These are phyloP conservation scores for Hippopotamyrus pictus DNA, from an alignment of 2,797 vertebrate genomes.

Conservation along the genomic window DNA sequence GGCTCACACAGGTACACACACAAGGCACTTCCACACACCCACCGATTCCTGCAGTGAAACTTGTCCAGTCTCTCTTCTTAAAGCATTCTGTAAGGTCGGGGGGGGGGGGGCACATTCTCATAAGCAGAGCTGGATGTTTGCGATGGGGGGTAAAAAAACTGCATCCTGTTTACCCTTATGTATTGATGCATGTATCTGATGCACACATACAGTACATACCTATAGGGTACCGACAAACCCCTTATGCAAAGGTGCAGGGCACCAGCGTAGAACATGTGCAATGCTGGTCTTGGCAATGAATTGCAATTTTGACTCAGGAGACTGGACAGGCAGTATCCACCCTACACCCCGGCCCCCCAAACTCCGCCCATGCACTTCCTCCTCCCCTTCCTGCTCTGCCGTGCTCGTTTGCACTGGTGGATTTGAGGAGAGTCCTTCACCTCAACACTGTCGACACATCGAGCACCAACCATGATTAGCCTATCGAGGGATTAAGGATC, in stretches of 20 bases:
- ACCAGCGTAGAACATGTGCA: background rate
- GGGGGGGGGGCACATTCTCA: background rate
- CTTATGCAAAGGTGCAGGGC: background rate
- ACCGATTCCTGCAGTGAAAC: background rate
- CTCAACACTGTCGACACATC: conserved; percentile 27
- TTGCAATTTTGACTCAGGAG: background rate
- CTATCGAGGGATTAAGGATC: conserved; percentile 41
- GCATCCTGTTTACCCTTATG: background rate
- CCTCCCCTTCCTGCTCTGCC: background rate
- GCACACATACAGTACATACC: background rate
- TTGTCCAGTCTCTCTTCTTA: background rate
- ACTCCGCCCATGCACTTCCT: background rate
- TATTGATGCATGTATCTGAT: background rate
- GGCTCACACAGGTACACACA: background rate
- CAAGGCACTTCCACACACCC: background rate
- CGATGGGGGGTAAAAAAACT: background rate
- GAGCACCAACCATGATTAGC: conserved; percentile 48
- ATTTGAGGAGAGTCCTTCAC: background rate
- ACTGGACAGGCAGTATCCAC: background rate
- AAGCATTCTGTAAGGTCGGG: background rate
- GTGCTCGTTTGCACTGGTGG: conserved; percentile 25
- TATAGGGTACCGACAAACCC: background rate
- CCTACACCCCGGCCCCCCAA: background rate
- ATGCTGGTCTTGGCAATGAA: background rate
- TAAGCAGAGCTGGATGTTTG: background rate